Evolutionary conservation across 2,113 vertebrate species (phyloP).

Genomic region (Phrynosoma platyrhinos): DNA sequence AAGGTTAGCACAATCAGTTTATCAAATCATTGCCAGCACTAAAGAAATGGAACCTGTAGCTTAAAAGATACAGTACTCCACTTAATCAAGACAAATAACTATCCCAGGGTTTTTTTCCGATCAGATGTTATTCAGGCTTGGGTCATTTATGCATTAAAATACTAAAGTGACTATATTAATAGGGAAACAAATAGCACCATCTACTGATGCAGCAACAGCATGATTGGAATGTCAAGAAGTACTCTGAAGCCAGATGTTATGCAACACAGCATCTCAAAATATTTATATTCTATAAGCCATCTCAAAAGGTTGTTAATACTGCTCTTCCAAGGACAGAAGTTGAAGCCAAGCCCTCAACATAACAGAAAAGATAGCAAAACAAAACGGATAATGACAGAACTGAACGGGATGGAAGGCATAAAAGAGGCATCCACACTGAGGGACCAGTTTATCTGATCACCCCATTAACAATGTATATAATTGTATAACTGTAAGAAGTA

Average conservation of each 20-base stretch:
- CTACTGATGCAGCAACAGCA: conserved; percentile 24
- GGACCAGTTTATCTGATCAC: neutral
- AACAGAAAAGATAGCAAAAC: conserved; percentile 5
- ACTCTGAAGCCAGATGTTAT: conserved; percentile 5
- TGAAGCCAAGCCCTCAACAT: neutral
- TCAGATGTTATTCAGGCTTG: neutral
- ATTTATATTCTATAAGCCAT: conserved; percentile 9
- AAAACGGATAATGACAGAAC: neutral
- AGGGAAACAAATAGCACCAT: conserved; percentile 43
- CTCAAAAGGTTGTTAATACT: neutral
- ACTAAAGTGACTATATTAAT: neutral
- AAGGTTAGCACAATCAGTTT: neutral
- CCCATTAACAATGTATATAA: neutral
- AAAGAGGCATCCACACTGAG: too few relatives aligned
- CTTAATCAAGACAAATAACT: neutral
- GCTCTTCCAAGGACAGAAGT: neutral
- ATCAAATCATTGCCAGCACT: neutral
- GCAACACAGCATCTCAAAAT: conserved; percentile 1
- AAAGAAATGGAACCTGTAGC: neutral
- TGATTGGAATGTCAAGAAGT: neutral
- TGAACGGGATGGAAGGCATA: neutral
- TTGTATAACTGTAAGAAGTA: neutral
- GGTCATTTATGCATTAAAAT: neutral
- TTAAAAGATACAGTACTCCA: neutral
- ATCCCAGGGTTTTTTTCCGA: neutral